These are phyloP conservation scores for Thamnophis sirtalis DNA, from an alignment of 2,113 vertebrate genomes.

Conservation along the genomic window DNA sequence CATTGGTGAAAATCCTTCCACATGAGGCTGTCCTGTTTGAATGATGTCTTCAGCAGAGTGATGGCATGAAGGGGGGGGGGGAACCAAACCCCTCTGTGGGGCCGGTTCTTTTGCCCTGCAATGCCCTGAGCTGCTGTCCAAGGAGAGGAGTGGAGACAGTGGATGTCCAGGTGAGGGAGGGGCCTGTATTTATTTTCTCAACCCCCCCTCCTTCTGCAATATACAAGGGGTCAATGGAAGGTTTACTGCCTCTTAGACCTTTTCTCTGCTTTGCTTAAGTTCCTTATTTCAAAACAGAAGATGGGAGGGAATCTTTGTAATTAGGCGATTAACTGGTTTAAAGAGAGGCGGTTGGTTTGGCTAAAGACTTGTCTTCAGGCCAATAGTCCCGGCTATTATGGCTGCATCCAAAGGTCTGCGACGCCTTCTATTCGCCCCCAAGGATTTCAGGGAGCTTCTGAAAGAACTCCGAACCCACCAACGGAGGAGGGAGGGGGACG, in stretches of 20 bases:
- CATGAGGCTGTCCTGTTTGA: too few relatives aligned
- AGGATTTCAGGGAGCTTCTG: conserved; percentile 35
- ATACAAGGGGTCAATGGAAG: background rate
- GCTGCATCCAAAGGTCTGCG: background rate
- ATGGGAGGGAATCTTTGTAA: background rate
- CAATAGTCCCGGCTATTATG: too few relatives aligned
- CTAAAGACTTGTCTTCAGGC: background rate
- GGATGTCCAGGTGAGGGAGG: too few relatives aligned
- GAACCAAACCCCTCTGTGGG: too few relatives aligned
- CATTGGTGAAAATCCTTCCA: too few relatives aligned
- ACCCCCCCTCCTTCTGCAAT: too few relatives aligned
- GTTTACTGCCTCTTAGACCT: background rate
- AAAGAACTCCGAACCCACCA: background rate
- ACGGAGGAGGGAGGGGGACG: conserved; percentile 43
- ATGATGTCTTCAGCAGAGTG: too few relatives aligned
- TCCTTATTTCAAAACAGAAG: background rate
- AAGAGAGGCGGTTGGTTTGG: background rate
- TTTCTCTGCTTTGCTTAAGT: background rate
- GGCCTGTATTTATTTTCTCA: too few relatives aligned
- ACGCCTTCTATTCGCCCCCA: conserved; percentile 53
- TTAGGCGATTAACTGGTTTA: background rate
- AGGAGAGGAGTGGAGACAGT: too few relatives aligned
- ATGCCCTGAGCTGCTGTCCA: too few relatives aligned
- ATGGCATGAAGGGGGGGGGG: too few relatives aligned
- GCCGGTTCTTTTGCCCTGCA: too few relatives aligned